Percentiles rank a stretch among this genome's conserved stretches.
Conservation (phyloP, 1,140 invertebrate species). For the Camponotus vicinus region DNA sequence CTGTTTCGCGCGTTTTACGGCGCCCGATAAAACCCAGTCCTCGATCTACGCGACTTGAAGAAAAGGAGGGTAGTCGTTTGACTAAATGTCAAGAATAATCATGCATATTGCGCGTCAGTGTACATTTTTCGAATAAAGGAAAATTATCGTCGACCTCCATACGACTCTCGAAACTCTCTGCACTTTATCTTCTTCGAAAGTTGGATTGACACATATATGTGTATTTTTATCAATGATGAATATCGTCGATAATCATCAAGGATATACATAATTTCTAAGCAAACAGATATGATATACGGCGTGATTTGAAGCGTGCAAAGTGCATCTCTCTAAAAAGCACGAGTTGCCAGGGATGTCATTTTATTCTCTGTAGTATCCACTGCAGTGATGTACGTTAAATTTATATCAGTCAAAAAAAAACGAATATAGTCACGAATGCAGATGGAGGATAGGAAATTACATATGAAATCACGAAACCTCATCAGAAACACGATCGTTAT, state of each 20-base stretch:
- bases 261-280: slow-evolving; percentile 6
- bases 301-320: background rate
- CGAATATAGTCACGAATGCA: slow-evolving; percentile 21
- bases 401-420: slow-evolving; percentile 19
- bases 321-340: background rate
- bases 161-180: background rate
- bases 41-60: background rate
- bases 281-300: slow-evolving; percentile 4
- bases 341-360: slow-evolving; percentile 24
- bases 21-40: slow-evolving; percentile 16
- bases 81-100: slow-evolving; percentile 19
- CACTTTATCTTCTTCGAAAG: slow-evolving; percentile 4
- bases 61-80: slow-evolving; percentile 41
- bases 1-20: slow-evolving; percentile 59
- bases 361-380: background rate
- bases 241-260: slow-evolving; percentile 25
- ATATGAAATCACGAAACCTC: slow-evolving; percentile 4
- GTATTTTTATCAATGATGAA: background rate
- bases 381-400: slow-evolving; percentile 4
- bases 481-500: slow-evolving; percentile 20
- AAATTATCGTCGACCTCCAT: background rate
- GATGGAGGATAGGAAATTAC: slow-evolving; percentile 52
- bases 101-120: background rate
- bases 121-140: background rate
- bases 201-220: background rate